Evolutionary conservation across 2,113 vertebrate species (phyloP), one percentile per base, ranked within the genome.

Genomic region (Istiophorus platypterus): DNA sequence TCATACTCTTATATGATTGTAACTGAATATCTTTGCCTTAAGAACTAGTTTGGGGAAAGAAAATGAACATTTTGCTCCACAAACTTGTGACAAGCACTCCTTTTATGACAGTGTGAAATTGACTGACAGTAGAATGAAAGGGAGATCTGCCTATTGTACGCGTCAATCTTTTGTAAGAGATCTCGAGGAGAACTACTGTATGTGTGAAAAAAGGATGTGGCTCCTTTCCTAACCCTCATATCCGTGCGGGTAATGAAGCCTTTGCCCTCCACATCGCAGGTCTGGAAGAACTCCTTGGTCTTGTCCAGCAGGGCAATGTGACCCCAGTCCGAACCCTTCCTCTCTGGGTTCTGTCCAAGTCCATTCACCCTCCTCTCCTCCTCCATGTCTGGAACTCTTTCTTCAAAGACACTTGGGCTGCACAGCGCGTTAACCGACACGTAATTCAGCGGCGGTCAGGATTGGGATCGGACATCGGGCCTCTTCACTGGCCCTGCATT

Each of bases 201-300:
- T 34, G 6, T 34, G 31, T 34, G 31, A 34, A 34, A 20, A n/a
- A n/a, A n/a, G n/a, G n/a, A n/a, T n/a, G n/a, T n/a, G n/a, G 62
- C 41, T 37, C 1, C 7, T 62, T 70, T 47, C 80, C 92, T 93
- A 89, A 99, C 98, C 97, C 97, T 96, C 96, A 99, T 96, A 39
- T 99, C 97, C 2, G 85, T 94, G 72, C 93, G 87, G 73, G 95
- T 95, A 18, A 99, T 95, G 78, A 96, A 98, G 62, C 97, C 97
- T 76, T 97, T 99, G 75, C 94, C 93, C 78, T 98, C 97, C 1
- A 93, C 81, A 47, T 99, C 98, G 64, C 97, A 99, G 73, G 95
- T 96, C 95, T 95, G 96, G 90, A 99, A 99, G 92, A 99, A 98
- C 61, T 98, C 97, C 56, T 91, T 94, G 7, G 95, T 96, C 91